Evolutionary conservation across 2,888 invertebrate genomes (phyloP), one percentile per base, ranked within the genome.

Genomic region (Yponomeuta plumbellus): DNA sequence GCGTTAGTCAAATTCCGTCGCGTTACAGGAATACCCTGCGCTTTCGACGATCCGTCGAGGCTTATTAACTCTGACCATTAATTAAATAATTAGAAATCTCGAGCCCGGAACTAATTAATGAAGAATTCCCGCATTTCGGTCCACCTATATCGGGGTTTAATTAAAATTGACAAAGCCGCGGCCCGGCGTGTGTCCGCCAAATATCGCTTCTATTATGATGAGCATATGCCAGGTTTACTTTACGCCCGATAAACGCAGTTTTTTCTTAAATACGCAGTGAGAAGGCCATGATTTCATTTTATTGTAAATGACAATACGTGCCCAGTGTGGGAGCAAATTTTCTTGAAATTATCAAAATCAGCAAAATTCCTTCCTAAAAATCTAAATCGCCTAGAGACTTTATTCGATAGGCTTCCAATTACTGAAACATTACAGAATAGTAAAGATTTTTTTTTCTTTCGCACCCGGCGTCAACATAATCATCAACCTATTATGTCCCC

Each of bases 61-160:
- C 84, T 88, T 88, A 88, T 88, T 88, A 90, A 88, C 88, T 83
- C 83, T 80, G 76, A 74, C 76, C 80, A 83, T 86, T 88, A 88
- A 89, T 89, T 88, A 90, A 89, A 91, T 91, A 89, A 90, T 90
- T 90, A 91, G 90, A 90, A 89, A 88, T 88, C 90, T 88, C 88
- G 80, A 81, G 77, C 82, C 62, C 63, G 76, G 81, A 83, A 83
- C 90, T 90, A 91, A 91, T 91, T 90, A 90, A 88, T 79, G 84
- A 90, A 90, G 90, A 89, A 91, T 91, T 89, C 81, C 86, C 86
- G 89, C 88, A 89, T 89, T 89, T 88, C 86, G 85, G 84, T 84
- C 84, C 86, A 88, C 89, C 87, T 90, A 90, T 88, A 89, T 88
- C 83, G 80, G 78, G 81, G 76, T 84, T 87, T 90, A 90, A 91